A percentile compares a stretch with the other conserved stretches of the same genome.
Conservation (phyloP, 2,797 vertebrate genomes). For the Malurus leucopterus region DNA sequence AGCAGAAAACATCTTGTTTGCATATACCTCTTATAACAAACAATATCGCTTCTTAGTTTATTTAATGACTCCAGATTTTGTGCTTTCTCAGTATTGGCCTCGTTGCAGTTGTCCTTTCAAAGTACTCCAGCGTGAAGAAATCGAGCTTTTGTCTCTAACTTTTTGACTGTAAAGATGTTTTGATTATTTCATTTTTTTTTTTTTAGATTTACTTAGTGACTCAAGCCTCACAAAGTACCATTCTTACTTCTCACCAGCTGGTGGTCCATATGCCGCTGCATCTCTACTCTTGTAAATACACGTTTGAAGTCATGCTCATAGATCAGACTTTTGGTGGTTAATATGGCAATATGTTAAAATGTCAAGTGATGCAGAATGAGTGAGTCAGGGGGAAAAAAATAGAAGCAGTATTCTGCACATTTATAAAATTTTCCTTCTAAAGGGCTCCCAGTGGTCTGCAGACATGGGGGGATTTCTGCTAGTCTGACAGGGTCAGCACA, state of each 20-base stretch:
- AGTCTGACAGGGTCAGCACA: neutral
- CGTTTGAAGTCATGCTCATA: constrained; percentile 31
- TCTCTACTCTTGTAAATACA: constrained; percentile 39
- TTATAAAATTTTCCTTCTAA: neutral
- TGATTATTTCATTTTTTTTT: neutral
- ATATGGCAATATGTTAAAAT: constrained; percentile 52
- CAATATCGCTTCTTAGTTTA: neutral
- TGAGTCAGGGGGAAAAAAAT: neutral
- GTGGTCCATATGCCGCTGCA: constrained; percentile 26
- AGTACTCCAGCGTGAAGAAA: neutral
- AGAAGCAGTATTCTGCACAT: neutral
- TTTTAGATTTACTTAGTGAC: neutral
- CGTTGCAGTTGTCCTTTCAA: neutral
- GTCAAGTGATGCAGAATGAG: constrained; percentile 20
- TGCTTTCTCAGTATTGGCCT: neutral
- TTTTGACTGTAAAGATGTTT: neutral
- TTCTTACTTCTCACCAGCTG: constrained; percentile 47
- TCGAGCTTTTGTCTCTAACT: neutral
- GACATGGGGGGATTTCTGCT: neutral
- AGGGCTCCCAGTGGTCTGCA: neutral
- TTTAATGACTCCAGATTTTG: neutral
- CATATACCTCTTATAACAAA: neutral
- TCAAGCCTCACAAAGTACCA: constrained; percentile 24
- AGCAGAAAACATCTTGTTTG: constrained; percentile 19
- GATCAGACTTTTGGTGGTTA: constrained; percentile 49